These are phyloP conservation scores for Sphaerophoria rueppellii DNA, from an alignment of 2,888 invertebrate species.

Conservation along the genomic window DNA sequence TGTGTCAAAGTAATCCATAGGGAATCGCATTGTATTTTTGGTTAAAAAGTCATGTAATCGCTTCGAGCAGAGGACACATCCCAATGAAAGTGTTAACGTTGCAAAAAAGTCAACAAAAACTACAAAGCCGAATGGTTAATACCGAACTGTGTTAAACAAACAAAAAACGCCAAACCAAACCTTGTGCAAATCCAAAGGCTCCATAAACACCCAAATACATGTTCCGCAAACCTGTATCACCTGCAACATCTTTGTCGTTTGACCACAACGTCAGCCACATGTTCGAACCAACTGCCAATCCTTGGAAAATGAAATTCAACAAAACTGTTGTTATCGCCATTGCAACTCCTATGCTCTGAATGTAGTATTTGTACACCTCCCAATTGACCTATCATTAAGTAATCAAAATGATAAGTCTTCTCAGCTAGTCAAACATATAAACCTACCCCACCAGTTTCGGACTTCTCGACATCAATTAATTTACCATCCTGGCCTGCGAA, in stretches of 20 bases:
- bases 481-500: conserved; percentile 84
- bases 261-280: conserved; percentile 93
- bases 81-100: conserved; percentile 80
- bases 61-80: conserved; percentile 84
- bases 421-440: background rate
- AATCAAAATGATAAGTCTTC: background rate
- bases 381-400: conserved; percentile 88
- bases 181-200: conserved; percentile 93
- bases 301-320: conserved; percentile 91
- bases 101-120: conserved; percentile 28
- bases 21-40: conserved; percentile 85
- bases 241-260: conserved; percentile 85
- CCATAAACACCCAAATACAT: conserved; percentile 95
- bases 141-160: background rate
- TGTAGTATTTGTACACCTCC: conserved; percentile 94
- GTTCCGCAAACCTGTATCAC: conserved; percentile 85
- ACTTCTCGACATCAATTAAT: conserved; percentile 94
- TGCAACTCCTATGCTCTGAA: conserved; percentile 91
- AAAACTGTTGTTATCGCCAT: conserved; percentile 88
- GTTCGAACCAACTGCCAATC: conserved; percentile 93
- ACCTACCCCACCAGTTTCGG: conserved; percentile 94
- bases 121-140: background rate
- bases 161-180: conserved; percentile 83
- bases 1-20: conserved; percentile 89
- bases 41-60: conserved; percentile 85